Evolutionary conservation across 35 echinoderm and acorn worm species (phyloP).

Genomic region (Chiridota heheva): DNA sequence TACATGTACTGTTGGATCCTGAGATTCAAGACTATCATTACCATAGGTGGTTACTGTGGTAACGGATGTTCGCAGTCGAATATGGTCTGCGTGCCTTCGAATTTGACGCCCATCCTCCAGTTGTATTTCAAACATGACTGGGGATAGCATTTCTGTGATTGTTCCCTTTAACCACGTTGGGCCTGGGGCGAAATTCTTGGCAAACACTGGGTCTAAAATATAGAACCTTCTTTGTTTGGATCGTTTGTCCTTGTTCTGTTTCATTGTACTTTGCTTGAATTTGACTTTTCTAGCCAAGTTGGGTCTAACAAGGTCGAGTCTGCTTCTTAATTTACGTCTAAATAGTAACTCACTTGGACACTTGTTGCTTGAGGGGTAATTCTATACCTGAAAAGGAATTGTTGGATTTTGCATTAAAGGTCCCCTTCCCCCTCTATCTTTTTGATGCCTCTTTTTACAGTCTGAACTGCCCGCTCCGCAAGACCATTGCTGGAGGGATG

Average conservation of each 20-base stretch:
- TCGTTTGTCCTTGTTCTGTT: constrained; percentile 7
- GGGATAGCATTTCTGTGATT: constrained; percentile 18
- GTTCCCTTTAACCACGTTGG: constrained; percentile 52
- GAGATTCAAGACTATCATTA: too few relatives aligned
- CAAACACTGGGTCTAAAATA: constrained; percentile 36
- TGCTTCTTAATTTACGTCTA: constrained; percentile 46
- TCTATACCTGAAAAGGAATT: constrained; percentile 55
- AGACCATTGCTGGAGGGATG: constrained; percentile 65
- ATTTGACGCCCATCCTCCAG: constrained; percentile 53
- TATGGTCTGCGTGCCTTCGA: constrained; percentile 43
- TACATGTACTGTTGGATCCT: too few relatives aligned
- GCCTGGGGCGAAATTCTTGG: constrained; percentile 54
- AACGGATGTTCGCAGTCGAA: constrained; percentile 4
- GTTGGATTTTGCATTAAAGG: constrained; percentile 55
- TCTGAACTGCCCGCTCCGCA: constrained; percentile 63
- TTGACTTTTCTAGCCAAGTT: constrained; percentile 27
- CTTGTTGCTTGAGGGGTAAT: constrained; percentile 39
- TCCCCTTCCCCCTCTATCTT: constrained; percentile 47
- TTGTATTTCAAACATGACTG: constrained; percentile 23
- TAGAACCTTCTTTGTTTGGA: constrained; percentile 34
- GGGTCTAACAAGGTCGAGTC: constrained; percentile 37
- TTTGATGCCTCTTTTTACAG: constrained; percentile 49
- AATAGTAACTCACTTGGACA: constrained; percentile 61
- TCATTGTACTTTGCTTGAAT: constrained; percentile 49
- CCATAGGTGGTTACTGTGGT: too few relatives aligned